phyloP scores from a whole-genome alignment of 2,888 invertebrate species.

The Seira ritae region DNA sequence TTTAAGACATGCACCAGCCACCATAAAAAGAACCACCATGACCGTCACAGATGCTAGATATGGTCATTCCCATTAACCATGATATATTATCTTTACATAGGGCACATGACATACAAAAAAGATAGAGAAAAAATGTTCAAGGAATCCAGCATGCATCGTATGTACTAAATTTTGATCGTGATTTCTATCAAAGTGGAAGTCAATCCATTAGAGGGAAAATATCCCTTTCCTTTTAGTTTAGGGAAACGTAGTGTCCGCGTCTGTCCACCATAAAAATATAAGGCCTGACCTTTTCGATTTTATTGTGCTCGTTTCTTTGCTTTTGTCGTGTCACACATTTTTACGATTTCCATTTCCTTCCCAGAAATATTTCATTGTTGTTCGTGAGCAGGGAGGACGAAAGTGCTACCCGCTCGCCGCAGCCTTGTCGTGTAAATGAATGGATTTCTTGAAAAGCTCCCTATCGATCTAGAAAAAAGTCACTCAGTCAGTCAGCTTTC shows the following conservation, averaged over 20 bases:
- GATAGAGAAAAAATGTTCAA: not conserved
- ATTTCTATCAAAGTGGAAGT: not conserved
- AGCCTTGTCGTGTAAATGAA: not conserved
- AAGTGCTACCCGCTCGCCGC: not conserved
- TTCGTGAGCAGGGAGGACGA: not conserved
- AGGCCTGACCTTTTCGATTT: not conserved
- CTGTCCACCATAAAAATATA: not conserved
- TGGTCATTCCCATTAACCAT: not conserved
- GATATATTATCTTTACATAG: no score
- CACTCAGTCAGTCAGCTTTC: not conserved
- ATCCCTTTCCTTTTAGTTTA: not conserved
- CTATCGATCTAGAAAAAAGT: not conserved
- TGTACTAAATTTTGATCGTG: not conserved
- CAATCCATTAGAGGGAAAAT: not conserved
- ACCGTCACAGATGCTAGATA: not conserved
- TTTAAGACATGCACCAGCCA: conserved; percentile 3
- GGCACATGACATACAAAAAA: no score
- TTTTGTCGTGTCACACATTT: not conserved
- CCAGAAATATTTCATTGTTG: not conserved
- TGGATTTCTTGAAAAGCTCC: not conserved
- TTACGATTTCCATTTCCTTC: not conserved
- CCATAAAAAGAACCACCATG: not conserved
- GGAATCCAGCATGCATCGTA: not conserved
- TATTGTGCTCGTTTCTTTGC: not conserved
- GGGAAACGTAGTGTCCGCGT: no score